These are phyloP conservation scores for Torymus tubicola DNA, from an alignment of 2,888 invertebrate genomes.

Conservation along the genomic window DNA sequence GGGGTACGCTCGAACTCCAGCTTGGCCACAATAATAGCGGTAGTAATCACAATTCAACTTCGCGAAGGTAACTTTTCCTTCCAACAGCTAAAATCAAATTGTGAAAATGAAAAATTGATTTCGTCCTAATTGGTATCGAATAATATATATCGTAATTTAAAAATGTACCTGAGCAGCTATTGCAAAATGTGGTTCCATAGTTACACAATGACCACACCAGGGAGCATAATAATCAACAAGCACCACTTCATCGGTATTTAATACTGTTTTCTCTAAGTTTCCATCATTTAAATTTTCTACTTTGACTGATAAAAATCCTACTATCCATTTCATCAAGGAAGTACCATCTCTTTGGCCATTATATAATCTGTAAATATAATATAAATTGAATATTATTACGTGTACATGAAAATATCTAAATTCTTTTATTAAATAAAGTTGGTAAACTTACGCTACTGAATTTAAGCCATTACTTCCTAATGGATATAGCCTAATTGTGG, in stretches of 20 bases:
- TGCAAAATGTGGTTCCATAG: conserved; percentile 84
- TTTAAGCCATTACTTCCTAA: conserved; percentile 77
- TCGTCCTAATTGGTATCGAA: neutral
- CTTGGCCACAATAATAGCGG: conserved; percentile 78
- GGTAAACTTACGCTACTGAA: conserved; percentile 77
- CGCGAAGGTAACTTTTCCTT: conserved; percentile 78
- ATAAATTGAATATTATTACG: conserved; percentile 39
- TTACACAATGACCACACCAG: conserved; percentile 82
- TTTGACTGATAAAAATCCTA: conserved; percentile 80
- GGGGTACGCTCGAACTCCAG: conserved; percentile 82
- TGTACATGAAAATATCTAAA: neutral
- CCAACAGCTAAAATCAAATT: conserved; percentile 60
- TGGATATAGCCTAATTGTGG: conserved; percentile 84
- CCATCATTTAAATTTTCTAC: conserved; percentile 76
- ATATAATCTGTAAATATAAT: conserved; percentile 77
- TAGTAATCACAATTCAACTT: conserved; percentile 83
- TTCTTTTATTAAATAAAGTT: neutral
- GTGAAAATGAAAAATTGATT: conserved; percentile 13
- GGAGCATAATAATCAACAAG: conserved; percentile 84
- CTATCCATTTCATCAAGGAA: conserved; percentile 82
- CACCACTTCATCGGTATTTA: conserved; percentile 78
- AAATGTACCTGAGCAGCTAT: conserved; percentile 80
- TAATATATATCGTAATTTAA: too few species aligned
- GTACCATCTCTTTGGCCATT: conserved; percentile 81
- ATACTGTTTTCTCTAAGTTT: conserved; percentile 77